These are phyloP conservation scores for Drosophila grimshawi DNA, from an alignment of 1,140 invertebrate genomes.

Conservation along the genomic window DNA sequence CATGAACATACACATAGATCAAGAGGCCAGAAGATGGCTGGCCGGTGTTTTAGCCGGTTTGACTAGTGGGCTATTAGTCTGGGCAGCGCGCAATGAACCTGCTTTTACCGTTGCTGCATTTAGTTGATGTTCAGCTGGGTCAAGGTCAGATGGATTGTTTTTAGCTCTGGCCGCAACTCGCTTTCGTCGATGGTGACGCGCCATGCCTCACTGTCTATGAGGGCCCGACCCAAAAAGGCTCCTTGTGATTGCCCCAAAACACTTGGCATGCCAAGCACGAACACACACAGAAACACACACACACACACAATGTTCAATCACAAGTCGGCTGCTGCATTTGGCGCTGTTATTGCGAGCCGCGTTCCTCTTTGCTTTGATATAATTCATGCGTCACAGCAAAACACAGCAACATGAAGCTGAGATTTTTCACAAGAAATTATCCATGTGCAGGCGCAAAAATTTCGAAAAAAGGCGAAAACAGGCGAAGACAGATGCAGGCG, in stretches of 20 bases:
- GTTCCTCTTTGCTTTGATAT: conserved; percentile 73
- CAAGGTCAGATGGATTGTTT: conserved; percentile 63
- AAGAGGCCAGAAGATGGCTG: neutral
- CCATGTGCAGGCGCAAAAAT: conserved; percentile 70
- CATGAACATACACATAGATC: conserved; percentile 15
- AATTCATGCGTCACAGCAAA: conserved; percentile 64
- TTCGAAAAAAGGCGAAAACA: conserved; percentile 14
- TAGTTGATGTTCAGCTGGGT: conserved; percentile 59
- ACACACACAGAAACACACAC: conserved; percentile 20
- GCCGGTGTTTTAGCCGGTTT: conserved; percentile 29
- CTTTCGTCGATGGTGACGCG: conserved; percentile 25
- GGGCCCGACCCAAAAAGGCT: conserved; percentile 16
- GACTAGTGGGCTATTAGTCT: conserved; percentile 21
- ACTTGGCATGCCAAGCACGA: conserved; percentile 60
- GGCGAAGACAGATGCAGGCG: conserved; percentile 12
- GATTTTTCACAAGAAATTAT: conserved; percentile 82
- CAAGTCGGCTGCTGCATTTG: conserved; percentile 62
- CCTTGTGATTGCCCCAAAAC: conserved; percentile 14
- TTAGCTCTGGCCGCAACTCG: conserved; percentile 16
- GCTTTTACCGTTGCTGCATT: conserved; percentile 61
- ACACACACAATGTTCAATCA: conserved; percentile 4
- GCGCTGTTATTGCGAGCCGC: conserved; percentile 66
- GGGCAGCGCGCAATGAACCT: conserved; percentile 40
- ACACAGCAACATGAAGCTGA: conserved; percentile 61
- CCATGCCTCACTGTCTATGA: conserved; percentile 1